Evolutionary conservation across 2,888 invertebrate species (phyloP).

Genomic region (Aphidius colemani): DNA sequence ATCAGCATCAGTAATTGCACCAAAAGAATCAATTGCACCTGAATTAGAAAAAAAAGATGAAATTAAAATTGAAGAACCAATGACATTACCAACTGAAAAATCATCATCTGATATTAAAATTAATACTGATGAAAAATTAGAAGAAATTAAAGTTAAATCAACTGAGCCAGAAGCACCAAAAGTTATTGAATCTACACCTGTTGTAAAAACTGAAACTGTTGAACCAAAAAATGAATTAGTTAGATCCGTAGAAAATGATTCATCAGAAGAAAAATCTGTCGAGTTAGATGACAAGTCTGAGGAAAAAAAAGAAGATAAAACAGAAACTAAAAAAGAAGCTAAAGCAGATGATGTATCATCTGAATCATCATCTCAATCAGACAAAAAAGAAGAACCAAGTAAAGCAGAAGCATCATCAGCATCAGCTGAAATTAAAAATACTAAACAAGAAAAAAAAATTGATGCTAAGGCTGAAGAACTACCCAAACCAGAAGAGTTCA

Average conservation of each 20-base stretch:
- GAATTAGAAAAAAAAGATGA: constrained; percentile 6
- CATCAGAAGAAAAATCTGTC: no score
- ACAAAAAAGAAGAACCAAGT: constrained; percentile 31
- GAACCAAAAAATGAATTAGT: constrained; percentile 12
- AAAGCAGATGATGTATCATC: constrained; percentile 23
- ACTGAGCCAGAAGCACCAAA: constrained; percentile 15
- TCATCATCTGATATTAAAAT: constrained; percentile 13
- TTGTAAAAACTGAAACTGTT: neutral
- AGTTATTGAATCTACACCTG: constrained; percentile 7
- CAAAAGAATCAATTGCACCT: constrained; percentile 9
- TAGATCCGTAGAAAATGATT: neutral
- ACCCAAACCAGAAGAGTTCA: constrained; percentile 50
- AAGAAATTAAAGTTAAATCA: constrained; percentile 28
- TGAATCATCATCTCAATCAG: constrained; percentile 7
- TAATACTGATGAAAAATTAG: constrained; percentile 19
- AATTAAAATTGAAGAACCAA: constrained; percentile 10
- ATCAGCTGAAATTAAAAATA: constrained; percentile 25
- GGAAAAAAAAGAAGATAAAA: constrained; percentile 4
- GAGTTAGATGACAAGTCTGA: no score
- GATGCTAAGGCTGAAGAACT: constrained; percentile 57
- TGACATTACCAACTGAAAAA: no score
- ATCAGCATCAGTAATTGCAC: constrained; percentile 17
- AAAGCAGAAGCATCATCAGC: constrained; percentile 41
- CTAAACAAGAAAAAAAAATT: constrained; percentile 39
- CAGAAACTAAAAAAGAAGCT: constrained; percentile 21